Base-by-base conservation (phyloP, 2,797 vertebrate genomes). In the Scolopax rusticola region DNA sequence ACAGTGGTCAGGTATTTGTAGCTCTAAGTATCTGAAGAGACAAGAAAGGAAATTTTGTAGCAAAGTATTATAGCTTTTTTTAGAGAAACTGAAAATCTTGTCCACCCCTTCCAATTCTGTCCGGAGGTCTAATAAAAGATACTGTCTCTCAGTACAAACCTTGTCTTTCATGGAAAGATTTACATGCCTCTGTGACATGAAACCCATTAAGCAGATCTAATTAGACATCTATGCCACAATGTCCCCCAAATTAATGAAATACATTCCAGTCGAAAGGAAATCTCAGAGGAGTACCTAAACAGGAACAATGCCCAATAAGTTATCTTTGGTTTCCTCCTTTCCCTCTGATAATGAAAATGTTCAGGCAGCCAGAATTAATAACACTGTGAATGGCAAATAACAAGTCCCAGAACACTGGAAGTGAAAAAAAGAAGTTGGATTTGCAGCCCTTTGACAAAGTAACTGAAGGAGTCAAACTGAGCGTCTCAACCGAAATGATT, bases 341-440 rank as follows among this genome's bases (percentile, higher is more conserved):
- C 85, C 47, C 53, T 71, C 82, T 95, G 75, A 87, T 95, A 97
- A 97, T 95, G 94, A 96, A 97, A 97, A 97, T 82, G 75, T 93
- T 94, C 93, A 90, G 75, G 82, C 96, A 97, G 68, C 60, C 78
- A 95, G 90, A 95, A 95, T 97, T 94, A 95, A 94, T 94, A 95
- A 82, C 69, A 56, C 32, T 0, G 0, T 89, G 81, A 92, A 93
- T 89, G 47, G 78, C 81, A 95, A 95, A 93, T 95, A 91, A 91
- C 45, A 16, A 95, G 79, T 90, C 90, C 84, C 86, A 68, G 84
- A 93, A 87, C 4, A 3, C 48, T 83, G 69, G 30, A 83, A 93
- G 64, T 85, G 82, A 95, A 93, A 94, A 50, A 86, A 93, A 32
- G 25, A 33, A 65, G 43, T n/a, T 87, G 71, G 87, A 70, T 48